Evolutionary conservation across 2,113 vertebrate species (phyloP).

Genomic region (Petrocephalus microphthalmus): DNA sequence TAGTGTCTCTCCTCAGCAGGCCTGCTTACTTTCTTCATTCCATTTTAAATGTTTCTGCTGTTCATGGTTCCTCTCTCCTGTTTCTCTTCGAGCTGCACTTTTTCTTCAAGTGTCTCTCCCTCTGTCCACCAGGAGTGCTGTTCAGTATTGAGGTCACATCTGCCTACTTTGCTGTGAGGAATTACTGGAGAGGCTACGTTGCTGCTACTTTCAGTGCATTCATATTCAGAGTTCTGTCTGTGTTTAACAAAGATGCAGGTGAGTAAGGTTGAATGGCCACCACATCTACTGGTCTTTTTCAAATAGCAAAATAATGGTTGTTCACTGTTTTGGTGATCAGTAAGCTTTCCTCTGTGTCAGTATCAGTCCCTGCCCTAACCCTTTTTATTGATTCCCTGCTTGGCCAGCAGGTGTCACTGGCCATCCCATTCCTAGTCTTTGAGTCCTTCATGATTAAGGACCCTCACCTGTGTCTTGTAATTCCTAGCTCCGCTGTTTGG

Average conservation of each 20-base stretch:
- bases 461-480: not conserved
- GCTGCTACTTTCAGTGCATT: constrained; percentile 97
- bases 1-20: not conserved
- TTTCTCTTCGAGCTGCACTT: not conserved
- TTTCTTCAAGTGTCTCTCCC: not conserved
- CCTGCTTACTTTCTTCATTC: not conserved
- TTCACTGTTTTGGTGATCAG: not conserved
- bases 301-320: not conserved
- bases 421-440: not conserved
- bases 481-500: not conserved
- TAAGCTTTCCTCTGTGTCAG: not conserved
- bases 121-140: constrained; percentile 51
- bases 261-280: constrained; percentile 19
- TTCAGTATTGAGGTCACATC: constrained; percentile 98
- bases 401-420: not conserved
- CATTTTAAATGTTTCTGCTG: not conserved
- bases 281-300: not conserved
- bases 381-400: not conserved
- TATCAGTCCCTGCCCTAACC: not conserved
- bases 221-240: constrained; percentile 93
- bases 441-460: not conserved
- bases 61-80: not conserved
- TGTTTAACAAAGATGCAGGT: constrained; percentile 98
- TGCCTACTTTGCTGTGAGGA: constrained; percentile 95
- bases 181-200: constrained; percentile 98